Base-by-base conservation (phyloP, 2,888 invertebrate genomes). In the Lasioglossum lativentre region DNA sequence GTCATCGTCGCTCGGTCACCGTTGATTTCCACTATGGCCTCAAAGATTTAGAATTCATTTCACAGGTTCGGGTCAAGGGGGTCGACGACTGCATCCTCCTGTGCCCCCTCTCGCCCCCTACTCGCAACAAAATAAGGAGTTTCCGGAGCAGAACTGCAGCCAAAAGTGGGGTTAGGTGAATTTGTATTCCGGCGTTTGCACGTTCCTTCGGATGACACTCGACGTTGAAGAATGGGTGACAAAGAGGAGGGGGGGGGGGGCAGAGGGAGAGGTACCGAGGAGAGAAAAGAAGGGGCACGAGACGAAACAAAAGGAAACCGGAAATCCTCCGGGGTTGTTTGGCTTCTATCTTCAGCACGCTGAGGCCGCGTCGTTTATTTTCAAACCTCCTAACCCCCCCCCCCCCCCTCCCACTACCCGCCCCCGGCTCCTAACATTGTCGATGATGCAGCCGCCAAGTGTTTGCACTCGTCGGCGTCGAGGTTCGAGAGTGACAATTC, bases 1-100 rank as follows among this genome's bases (percentile, higher is more conserved):
- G 80, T 19, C 88, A 88, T 88, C 66, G 80, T 66, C 40, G 34
- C 27, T 30, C 14, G 19, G 77, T 19, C 86, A 88, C 88, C 42
- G 80, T 68, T 56, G 85, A 81, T 81, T 81, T 85, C 73, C 73
- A 52, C 40, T 40, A 72, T 70, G 40, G 47, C 14, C 59, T 40
- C 72, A 27, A 47, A 66, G 19, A 52, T 47, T n/a, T 75, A 72
- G 72, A 68, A 59, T 68, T 78, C 85, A 85, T 85, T 78, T 79
- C 78, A 75, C 59, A 30, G 42, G 34, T 34, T 75, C 56, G 47
- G 10, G 8, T 30, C 52, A 16, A 70, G 71, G 59, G 34, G 27
- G 23, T 30, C 14, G 27, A 30, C 52, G 59, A 34, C 71, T 75
- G 75, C 84, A 73, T 84, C 47, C 72, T 78, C 23, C 34, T 42